Evolutionary conservation across 2,888 invertebrate species (phyloP).

Genomic region (Cacoxenus indagator): DNA sequence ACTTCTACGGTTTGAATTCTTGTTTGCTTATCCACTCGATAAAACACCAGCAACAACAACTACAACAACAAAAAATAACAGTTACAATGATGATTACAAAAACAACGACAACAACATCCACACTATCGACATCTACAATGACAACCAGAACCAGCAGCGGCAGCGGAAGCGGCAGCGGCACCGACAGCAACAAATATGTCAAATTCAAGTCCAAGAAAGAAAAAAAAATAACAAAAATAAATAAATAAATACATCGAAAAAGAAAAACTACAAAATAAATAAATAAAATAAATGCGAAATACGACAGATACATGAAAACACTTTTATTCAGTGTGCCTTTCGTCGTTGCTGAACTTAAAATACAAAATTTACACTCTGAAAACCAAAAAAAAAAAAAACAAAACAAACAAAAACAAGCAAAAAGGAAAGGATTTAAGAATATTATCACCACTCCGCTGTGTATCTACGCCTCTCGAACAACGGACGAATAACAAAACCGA

Average conservation of each 20-base stretch:
- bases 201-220: not conserved
- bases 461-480: too few relatives aligned
- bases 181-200: not conserved
- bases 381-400: not conserved
- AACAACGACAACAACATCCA: not conserved
- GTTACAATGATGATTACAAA: not conserved
- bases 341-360: not conserved
- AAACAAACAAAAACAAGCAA: not conserved
- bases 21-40: not conserved
- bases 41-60: not conserved
- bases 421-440: not conserved
- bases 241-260: not conserved
- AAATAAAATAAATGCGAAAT: not conserved
- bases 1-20: not conserved
- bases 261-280: not conserved
- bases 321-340: not conserved
- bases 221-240: not conserved
- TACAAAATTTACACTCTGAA: not conserved
- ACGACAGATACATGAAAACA: slow-evolving; percentile 1
- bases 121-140: not conserved
- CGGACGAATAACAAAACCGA: too few relatives aligned
- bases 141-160: too few relatives aligned
- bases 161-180: not conserved
- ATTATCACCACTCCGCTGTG: too few relatives aligned
- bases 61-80: not conserved